Conservation (phyloP, 2,797 vertebrate genomes). For the Eulemur rubriventer region DNA sequence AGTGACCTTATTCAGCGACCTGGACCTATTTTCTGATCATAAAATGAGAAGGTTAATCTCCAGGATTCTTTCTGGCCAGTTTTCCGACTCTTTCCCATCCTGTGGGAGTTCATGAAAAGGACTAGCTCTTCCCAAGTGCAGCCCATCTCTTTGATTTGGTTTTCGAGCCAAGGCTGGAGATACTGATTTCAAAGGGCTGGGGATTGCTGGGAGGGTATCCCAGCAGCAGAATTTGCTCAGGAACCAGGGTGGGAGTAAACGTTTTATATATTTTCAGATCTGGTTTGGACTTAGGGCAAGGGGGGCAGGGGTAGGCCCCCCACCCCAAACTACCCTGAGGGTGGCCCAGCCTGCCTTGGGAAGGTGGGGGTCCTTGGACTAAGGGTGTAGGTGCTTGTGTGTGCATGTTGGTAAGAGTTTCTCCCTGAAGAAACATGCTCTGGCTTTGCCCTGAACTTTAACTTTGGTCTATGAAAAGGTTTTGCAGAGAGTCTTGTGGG, state of each 20-base stretch:
- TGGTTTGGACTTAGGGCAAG: background rate
- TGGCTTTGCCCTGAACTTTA: constrained; percentile 69
- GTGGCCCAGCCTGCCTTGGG: background rate
- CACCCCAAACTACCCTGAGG: background rate
- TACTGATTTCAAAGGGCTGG: background rate
- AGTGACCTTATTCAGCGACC: background rate
- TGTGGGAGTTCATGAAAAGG: background rate
- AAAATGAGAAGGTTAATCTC: background rate
- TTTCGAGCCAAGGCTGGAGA: background rate
- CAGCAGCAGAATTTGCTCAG: background rate
- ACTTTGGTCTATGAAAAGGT: constrained; percentile 74
- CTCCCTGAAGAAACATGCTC: constrained; percentile 53
- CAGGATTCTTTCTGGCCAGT: background rate
- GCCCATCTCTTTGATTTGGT: background rate
- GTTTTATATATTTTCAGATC: background rate
- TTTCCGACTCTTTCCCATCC: background rate
- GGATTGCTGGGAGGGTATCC: background rate
- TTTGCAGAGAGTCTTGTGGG: constrained; percentile 73
- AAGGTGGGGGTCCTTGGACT: background rate
- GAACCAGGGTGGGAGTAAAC: background rate
- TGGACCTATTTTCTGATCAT: background rate
- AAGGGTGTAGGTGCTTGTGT: constrained; percentile 1
- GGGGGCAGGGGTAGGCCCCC: fast-evolving
- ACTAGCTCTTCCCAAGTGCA: background rate
- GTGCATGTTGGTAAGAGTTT: constrained; percentile 50